phyloP scores from a whole-genome alignment of 2,888 invertebrate genomes.

The Villa cingulata region DNA sequence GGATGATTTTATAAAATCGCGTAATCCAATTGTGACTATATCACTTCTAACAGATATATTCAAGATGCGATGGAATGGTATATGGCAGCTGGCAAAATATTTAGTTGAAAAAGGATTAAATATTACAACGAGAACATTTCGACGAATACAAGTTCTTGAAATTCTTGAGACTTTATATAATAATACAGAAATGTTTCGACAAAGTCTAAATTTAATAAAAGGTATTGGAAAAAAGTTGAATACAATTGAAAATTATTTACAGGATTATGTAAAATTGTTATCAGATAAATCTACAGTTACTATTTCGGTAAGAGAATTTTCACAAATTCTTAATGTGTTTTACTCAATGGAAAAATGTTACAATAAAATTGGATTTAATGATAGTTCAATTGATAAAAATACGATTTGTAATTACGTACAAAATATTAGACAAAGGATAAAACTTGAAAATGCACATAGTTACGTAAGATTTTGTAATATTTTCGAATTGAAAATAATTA shows the following conservation, averaged over 20 bases:
- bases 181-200: conserved; percentile 31
- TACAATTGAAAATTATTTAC: conserved; percentile 19
- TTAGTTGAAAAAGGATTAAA: conserved; percentile 48
- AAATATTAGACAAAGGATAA: conserved; percentile 18
- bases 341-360: conserved; percentile 17
- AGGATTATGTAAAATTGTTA: conserved; percentile 15
- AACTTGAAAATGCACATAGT: conserved; percentile 17
- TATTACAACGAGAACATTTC: conserved; percentile 46
- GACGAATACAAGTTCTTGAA: conserved; percentile 53
- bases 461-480: conserved; percentile 21
- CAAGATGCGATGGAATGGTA: conserved; percentile 51
- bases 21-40: conserved; percentile 40
- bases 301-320: conserved; percentile 22
- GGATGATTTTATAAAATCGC: conserved; percentile 23
- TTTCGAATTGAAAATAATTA: conserved; percentile 17
- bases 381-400: conserved; percentile 9
- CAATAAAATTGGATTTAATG: conserved; percentile 12
- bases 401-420: conserved; percentile 16
- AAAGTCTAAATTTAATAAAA: conserved; percentile 15
- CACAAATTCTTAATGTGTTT: conserved; percentile 19
- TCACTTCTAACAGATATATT: conserved; percentile 51
- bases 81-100: conserved; percentile 43
- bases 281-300: conserved; percentile 5
- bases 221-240: conserved; percentile 18
- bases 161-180: conserved; percentile 50